phyloP scores from a whole-genome alignment of 2,113 vertebrate genomes.

The Scytalopus superciliaris region DNA sequence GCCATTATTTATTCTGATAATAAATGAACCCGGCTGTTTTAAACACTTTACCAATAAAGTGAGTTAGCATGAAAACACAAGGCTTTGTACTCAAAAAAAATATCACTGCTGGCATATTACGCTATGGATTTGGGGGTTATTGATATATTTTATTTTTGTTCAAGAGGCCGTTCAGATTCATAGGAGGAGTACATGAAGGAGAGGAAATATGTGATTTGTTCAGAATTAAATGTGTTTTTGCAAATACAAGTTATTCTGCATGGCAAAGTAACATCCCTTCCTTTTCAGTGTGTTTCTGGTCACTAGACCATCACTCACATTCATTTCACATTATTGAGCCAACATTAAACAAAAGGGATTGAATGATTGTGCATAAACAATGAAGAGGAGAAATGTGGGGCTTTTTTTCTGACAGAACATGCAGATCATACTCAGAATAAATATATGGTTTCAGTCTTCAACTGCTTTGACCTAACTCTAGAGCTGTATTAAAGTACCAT shows the following conservation, averaged over 20 bases:
- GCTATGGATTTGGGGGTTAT: background rate
- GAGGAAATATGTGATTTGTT: background rate
- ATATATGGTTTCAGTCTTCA: background rate
- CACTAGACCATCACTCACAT: background rate
- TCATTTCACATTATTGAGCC: background rate
- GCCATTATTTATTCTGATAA: background rate
- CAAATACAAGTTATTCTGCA: background rate
- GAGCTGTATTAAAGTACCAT: background rate
- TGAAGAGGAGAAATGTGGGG: background rate
- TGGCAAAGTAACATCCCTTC: background rate
- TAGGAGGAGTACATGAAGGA: background rate
- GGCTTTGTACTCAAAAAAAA: background rate
- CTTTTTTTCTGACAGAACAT: background rate
- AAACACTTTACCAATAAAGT: background rate
- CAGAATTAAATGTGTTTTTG: background rate
- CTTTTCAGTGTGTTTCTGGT: background rate
- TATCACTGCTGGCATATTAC: background rate
- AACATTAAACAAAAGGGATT: background rate
- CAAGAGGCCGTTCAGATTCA: background rate
- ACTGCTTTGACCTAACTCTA: background rate
- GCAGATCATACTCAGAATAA: background rate
- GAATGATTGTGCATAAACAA: background rate
- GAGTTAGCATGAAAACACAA: background rate
- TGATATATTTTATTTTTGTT: background rate
- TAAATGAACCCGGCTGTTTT: background rate